These are phyloP conservation scores for Dasysyrphus tricinctus DNA, from an alignment of 2,888 invertebrate species.

Conservation along the genomic window DNA sequence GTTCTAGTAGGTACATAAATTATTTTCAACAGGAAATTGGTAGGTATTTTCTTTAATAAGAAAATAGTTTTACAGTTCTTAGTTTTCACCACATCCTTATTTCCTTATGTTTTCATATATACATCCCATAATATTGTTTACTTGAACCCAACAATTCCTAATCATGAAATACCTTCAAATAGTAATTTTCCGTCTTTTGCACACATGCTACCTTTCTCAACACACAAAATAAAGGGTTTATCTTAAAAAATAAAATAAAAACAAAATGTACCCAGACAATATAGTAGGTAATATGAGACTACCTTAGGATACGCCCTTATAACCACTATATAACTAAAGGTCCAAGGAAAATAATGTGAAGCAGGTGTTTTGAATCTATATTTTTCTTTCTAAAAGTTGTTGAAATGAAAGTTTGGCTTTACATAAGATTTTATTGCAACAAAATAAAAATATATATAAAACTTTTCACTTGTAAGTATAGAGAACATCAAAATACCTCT, in stretches of 20 bases:
- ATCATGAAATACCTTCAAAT: slow-evolving; percentile 14
- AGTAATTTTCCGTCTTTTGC: slow-evolving; percentile 19
- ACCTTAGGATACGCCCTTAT: neutral
- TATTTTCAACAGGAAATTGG: too few species aligned
- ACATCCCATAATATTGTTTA: neutral
- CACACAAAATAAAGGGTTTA: neutral
- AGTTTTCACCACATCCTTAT: too few species aligned
- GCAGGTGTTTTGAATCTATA: slow-evolving; percentile 17
- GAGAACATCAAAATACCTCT: too few species aligned
- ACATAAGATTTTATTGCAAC: neutral
- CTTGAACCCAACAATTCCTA: slow-evolving; percentile 18
- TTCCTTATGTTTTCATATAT: neutral
- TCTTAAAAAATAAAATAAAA: slow-evolving; percentile 2
- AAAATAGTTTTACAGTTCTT: too few species aligned
- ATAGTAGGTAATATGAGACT: neutral
- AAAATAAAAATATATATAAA: neutral
- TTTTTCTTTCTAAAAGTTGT: neutral
- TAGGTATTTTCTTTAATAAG: too few species aligned
- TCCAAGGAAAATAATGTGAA: neutral
- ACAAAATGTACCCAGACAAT: neutral
- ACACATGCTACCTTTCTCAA: slow-evolving; percentile 24
- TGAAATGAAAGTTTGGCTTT: neutral
- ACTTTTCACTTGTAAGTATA: too few species aligned
- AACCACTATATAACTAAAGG: neutral
- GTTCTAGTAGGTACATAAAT: too few species aligned